Base-by-base conservation (phyloP, 2,888 invertebrate species). In the Caradrina clavipalpis region DNA sequence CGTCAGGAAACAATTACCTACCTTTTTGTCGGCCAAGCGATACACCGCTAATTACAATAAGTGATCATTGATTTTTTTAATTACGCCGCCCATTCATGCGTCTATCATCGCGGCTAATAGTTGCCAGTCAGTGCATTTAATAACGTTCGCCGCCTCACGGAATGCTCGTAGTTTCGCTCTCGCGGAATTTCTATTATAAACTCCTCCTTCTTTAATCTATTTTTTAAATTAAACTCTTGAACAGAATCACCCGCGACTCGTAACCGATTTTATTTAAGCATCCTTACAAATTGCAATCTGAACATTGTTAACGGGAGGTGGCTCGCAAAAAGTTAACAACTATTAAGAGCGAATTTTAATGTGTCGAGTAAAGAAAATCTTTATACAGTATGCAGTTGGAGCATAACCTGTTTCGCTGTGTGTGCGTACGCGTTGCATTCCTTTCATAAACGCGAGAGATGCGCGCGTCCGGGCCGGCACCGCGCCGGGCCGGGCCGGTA, bases 121-220 rank as follows among this genome's bases (percentile, higher is more conserved):
- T 95, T 94, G 95, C 95, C 92, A 94, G 96, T 95, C 96, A 95
- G 95, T 92, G 91, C 91, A 89, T 93, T 94, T 95, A 95, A 95
- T 95, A 95, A 94, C 90, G 87, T 88, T 78, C 83, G 81, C 80
- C 82, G 83, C 82, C 87, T 85, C 79, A 54, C 83, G 90, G 91
- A 90, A 91, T 91, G 89, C 87, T 89, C 88, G 83, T 90, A 91
- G 91, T 91, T 93, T 89, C 86, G 87, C 90, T 90, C 88, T 91
- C 84, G 92, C 93, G 91, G 94, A 94, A 95, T 94, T 93, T 90
- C 88, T 89, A 92, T 92, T 92, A 91, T 89, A 87, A 90, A 91
- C 87, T 89, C 86, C 84, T 78, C 82, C 75, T 76, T 84, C 82
- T 83, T 87, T 78, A 81, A 85, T 85, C 75, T 77, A 73, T 75